Percentiles rank a stretch among this genome's conserved stretches.
Conservation (phyloP, 2,888 invertebrate genomes). For the Drosophila longiperda region DNA sequence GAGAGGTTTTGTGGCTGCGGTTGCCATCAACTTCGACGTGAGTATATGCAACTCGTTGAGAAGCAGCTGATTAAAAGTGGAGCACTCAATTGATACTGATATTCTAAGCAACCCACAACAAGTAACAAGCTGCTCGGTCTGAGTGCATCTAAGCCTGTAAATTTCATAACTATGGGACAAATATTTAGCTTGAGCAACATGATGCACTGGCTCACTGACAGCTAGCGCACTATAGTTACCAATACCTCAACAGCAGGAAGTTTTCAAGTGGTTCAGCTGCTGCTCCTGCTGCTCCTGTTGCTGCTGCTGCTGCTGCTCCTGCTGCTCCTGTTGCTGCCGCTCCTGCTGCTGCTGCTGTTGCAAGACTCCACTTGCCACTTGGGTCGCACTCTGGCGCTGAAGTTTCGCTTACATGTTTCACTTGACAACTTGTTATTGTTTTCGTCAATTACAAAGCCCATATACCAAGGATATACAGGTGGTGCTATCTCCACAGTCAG, state of each 20-base stretch:
- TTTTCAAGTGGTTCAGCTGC: constrained; percentile 51
- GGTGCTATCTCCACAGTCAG: constrained; percentile 7
- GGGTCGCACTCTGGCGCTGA: constrained; percentile 41
- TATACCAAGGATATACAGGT: constrained; percentile 28
- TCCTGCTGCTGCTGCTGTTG: background rate
- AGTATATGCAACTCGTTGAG: constrained; percentile 65
- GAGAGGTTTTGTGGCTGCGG: constrained; percentile 42
- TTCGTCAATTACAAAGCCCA: constrained; percentile 69
- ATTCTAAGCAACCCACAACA: constrained; percentile 27
- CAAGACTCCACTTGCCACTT: constrained; percentile 10
- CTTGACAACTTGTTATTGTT: constrained; percentile 77
- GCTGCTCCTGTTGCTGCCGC: too few species aligned
- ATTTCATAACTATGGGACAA: constrained; percentile 73
- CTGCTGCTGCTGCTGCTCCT: background rate
- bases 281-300: background rate
- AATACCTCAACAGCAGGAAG: constrained; percentile 32
- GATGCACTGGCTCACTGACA: constrained; percentile 44
- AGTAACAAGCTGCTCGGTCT: background rate
- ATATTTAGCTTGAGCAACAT: constrained; percentile 68
- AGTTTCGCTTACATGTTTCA: constrained; percentile 70
- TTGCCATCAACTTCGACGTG: constrained; percentile 57
- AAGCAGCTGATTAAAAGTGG: constrained; percentile 70
- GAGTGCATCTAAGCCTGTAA: constrained; percentile 45
- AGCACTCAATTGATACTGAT: constrained; percentile 74
- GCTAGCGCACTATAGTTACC: constrained; percentile 27